Base-by-base conservation (phyloP, 2,888 invertebrate genomes). In the Taphrorychus bicolor region DNA sequence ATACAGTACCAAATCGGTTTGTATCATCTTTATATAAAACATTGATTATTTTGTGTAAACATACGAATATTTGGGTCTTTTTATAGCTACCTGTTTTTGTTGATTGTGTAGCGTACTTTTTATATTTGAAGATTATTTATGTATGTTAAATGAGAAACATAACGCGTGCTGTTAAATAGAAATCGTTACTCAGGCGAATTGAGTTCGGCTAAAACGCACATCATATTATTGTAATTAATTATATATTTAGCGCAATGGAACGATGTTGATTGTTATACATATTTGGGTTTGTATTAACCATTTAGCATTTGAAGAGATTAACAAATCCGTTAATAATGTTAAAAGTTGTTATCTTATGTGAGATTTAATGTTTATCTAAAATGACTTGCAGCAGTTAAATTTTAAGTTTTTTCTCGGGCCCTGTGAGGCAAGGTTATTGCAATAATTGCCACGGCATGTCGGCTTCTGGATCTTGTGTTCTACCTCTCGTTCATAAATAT, bases 201-300 rank as follows among this genome's bases (percentile, higher is more conserved):
- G 45, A 45, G 45, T 45, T 45, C 16, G 17, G 45, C 45, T 45
- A 45, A 45, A 17, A 45, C 45, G 45, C 45, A 45, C 45, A 45
- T 17, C 45, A 45, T 45, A 45, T 45, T 45, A 45, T 45, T 32
- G 32, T 32, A 32, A 32, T 32, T 2, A 45, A 45, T 45, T 14
- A 14, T 45, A 11, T 32, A 17, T 45, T 45, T 14, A 17, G 14
- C 45, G 17, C 17, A 16, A 16, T 45, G 45, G 17, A 45, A 45
- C 7, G 45, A 16, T 45, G 45, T 45, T 45, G 14, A 14, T 45
- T 45, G 45, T 45, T 45, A 17, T n/a, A n/a, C 9, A 16, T 45
- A 45, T 45, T 45, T 45, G 5, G 17, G 17, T 45, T 45, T 45
- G 14, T 45, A 17, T 32, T 32, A 32, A 32, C 32, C 32, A 32